Base-by-base conservation (phyloP, 2,888 invertebrate species). In the Drosophila mayaguana region DNA sequence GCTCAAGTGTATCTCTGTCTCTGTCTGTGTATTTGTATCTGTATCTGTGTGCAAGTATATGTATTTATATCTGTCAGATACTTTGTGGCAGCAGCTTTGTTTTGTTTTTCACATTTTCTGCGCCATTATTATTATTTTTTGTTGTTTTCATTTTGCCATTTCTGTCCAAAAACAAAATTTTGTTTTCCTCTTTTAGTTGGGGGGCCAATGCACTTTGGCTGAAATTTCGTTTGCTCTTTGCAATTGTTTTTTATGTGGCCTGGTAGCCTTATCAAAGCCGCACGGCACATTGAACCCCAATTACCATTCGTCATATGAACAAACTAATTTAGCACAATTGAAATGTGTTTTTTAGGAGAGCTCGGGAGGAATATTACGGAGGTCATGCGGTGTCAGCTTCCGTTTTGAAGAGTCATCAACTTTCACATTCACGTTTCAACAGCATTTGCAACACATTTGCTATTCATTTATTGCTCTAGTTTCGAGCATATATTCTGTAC, bases 251-350 rank as follows among this genome's bases (percentile, higher is more conserved):
- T 68, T 56, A 32, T 36, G 56, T 72, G 56, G 42, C 54, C 73
- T 64, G 59, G 45, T 77, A 61, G 78, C 77, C 78, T 78, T 78
- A 78, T 78, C 78, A 32, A 55, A 56, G 45, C 51, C 59, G 7
- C 12, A 12, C 36, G 53, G 77, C 69, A 53, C 77, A 67, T 73
- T 77, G 77, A 77, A 78, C 77, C 57, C 34, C 51, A 45, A 25
- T 77, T 73, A 59, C 14, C 61, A 69, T 68, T 69, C 62, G 72
- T 72, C 68, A 77, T 69, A 63, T 63, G 46, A 28, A n/a, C 63
- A 45, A 77, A 77, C 63, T 69, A 59, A 73, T 72, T 73, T 73
- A 40, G 45, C 61, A 48, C 57, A 67, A 62, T 56, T 63, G 50
- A 36, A 51, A 62, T 53, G 12, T 36, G 18, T 48, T 36, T 50